Base-by-base conservation (phyloP, 2,888 invertebrate genomes). In the Rhagonycha fulva region DNA sequence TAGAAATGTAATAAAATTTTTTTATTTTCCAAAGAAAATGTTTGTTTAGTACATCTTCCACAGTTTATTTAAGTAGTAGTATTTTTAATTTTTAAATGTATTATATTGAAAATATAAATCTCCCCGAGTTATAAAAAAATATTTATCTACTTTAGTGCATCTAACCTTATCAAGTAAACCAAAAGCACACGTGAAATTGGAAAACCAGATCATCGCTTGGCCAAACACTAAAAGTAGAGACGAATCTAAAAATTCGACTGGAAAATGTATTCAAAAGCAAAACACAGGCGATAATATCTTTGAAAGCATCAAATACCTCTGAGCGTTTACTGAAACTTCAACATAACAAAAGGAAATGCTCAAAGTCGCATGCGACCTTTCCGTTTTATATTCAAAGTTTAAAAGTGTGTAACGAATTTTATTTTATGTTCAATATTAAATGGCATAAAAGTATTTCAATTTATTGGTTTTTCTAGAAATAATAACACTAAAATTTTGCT, bases 251-350 rank as follows among this genome's bases (percentile, higher is more conserved):
- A 76, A 71, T 71, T 74, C 71, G 60, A 71, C 71, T 71, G 71
- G 76, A 71, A 74, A 76, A 74, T 74, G 76, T 76, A 76, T 76
- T 76, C 76, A 68, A 74, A 76, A 74, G 74, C 76, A 74, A 74
- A 76, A 76, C 76, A 76, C 68, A 71, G 74, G 74, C 71, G 76
- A 76, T 76, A 76, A 76, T 76, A 76, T 76, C 76, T 73, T 62
- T 74, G 76, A 76, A 76, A 76, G 72, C 76, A 76, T 76, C 76
- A 70, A 72, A 76, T 73, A 73, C 72, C 76, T 76, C 74, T 74
- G 71, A 76, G 74, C 74, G 76, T 76, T 76, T 74, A 69, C 76
- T 70, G 68, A 71, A 76, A 70, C 69, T 74, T 71, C 71, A 71
- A 68, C 67, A 76, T 76, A 70, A 76, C 73, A 71, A 76, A 70